A percentile compares a stretch with the other conserved stretches of the same genome.
phyloP scores from a whole-genome alignment of 2,888 invertebrate species.

The Acanthococcus lagerstroemiae region DNA sequence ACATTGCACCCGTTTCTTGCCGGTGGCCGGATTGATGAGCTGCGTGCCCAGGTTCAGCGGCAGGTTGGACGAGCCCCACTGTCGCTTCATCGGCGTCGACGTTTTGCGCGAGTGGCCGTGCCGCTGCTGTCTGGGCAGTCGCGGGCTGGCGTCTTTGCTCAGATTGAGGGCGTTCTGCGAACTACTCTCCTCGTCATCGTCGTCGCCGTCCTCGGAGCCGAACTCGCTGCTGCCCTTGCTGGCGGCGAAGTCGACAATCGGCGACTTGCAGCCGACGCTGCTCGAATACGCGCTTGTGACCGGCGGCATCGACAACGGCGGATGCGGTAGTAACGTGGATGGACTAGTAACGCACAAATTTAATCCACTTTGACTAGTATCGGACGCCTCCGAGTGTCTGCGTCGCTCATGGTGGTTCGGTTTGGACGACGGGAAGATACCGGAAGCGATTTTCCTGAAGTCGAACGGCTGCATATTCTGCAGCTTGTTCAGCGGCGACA shows the following conservation, averaged over 20 bases:
- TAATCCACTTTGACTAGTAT: conserved; percentile 44
- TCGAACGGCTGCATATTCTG: conserved; percentile 96
- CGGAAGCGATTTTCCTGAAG: conserved; percentile 57
- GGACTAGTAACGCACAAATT: conserved; percentile 43
- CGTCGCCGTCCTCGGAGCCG: conserved; percentile 49
- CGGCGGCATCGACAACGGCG: neutral
- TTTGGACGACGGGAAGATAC: conserved; percentile 20
- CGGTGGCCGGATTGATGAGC: conserved; percentile 83
- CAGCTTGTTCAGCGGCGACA: conserved; percentile 73
- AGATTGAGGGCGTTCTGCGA: conserved; percentile 55
- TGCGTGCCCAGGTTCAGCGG: conserved; percentile 78
- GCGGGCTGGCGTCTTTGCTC: conserved; percentile 47
- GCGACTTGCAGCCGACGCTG: conserved; percentile 40
- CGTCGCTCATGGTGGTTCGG: conserved; percentile 36
- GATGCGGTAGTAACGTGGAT: conserved; percentile 11
- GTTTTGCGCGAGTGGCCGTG: conserved; percentile 52
- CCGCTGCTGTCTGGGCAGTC: conserved; percentile 40
- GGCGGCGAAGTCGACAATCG: conserved; percentile 38
- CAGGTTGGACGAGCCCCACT: conserved; percentile 58
- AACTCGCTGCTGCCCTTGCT: conserved; percentile 44
- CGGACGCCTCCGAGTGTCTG: conserved; percentile 39
- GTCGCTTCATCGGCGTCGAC: conserved; percentile 65
- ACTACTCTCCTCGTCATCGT: conserved; percentile 51
- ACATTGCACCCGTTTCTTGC: conserved; percentile 95
- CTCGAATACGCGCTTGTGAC: neutral